Conservation (phyloP, 2,797 vertebrate genomes). For the Myripristis jacobus region DNA sequence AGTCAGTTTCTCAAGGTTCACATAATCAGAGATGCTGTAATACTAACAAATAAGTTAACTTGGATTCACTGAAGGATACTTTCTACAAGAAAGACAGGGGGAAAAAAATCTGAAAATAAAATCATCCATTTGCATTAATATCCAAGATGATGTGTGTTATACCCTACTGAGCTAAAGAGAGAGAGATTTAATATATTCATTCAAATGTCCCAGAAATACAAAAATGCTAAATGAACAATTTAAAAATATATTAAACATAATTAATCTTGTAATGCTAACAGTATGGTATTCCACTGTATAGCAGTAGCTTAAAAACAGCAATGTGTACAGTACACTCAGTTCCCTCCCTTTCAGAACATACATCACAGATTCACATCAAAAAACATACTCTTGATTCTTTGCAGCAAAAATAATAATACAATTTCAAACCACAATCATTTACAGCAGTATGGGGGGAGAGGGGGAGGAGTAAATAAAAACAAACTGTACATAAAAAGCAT, state of each 20-base stretch:
- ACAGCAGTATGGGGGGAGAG: slow-evolving; percentile 63
- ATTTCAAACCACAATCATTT: slow-evolving; percentile 80
- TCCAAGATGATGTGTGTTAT: slow-evolving; percentile 53
- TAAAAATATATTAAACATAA: slow-evolving; percentile 66
- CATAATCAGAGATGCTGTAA: slow-evolving; percentile 60
- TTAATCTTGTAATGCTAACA: slow-evolving; percentile 52
- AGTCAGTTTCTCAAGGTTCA: slow-evolving; percentile 49
- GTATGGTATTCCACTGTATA: slow-evolving; percentile 53
- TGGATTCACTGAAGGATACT: slow-evolving; percentile 53
- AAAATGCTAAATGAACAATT: slow-evolving; percentile 64
- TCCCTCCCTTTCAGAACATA: slow-evolving; percentile 69
- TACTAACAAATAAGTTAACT: slow-evolving; percentile 54
- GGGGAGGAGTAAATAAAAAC: slow-evolving; percentile 59
- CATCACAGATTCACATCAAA: slow-evolving; percentile 78
- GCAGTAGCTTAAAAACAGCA: slow-evolving; percentile 62
- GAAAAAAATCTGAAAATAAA: slow-evolving; percentile 67
- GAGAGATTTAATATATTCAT: slow-evolving; percentile 55
- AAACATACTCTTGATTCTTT: slow-evolving; percentile 75
- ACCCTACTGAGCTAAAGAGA: slow-evolving; percentile 50
- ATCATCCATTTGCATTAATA: slow-evolving; percentile 54
- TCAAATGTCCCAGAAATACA: slow-evolving; percentile 64
- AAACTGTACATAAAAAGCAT: slow-evolving; percentile 79
- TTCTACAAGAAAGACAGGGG: slow-evolving; percentile 71
- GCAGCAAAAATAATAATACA: slow-evolving; percentile 81
- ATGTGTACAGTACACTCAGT: slow-evolving; percentile 55